These are phyloP conservation scores for Istiophorus platypterus DNA, from an alignment of 2,113 vertebrate genomes.

Conservation along the genomic window DNA sequence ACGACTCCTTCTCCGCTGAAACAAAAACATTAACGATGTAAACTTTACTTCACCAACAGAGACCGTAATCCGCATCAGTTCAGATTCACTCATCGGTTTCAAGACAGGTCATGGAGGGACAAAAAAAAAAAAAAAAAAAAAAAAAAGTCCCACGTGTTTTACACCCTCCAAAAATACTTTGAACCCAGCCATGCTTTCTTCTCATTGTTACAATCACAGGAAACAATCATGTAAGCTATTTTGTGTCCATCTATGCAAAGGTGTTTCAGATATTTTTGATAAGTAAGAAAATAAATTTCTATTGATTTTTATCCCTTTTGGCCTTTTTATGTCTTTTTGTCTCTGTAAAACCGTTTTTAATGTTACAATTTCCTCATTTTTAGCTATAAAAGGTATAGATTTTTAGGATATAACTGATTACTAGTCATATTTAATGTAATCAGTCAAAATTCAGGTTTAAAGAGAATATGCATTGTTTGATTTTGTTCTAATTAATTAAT, in stretches of 20 bases:
- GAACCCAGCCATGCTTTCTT: constrained; percentile 8
- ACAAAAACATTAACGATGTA: not conserved
- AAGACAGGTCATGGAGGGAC: too few relatives aligned
- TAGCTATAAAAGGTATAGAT: too few relatives aligned
- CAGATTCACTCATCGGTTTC: not conserved
- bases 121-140: too few relatives aligned
- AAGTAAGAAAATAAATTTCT: constrained; percentile 79
- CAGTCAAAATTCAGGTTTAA: too few relatives aligned
- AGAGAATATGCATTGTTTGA: too few relatives aligned
- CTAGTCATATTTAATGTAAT: too few relatives aligned
- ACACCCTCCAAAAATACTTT: not conserved
- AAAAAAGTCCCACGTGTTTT: not conserved
- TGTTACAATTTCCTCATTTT: too few relatives aligned
- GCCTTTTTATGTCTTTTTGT: not conserved
- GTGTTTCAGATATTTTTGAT: constrained; percentile 81
- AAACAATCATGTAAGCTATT: constrained; percentile 60
- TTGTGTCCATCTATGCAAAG: constrained; percentile 84
- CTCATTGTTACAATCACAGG: constrained; percentile 56
- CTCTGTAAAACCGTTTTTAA: too few relatives aligned
- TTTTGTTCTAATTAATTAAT: too few relatives aligned
- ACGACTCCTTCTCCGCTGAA: constrained; percentile 5
- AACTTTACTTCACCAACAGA: constrained; percentile 42
- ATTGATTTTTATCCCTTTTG: constrained; percentile 66
- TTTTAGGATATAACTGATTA: too few relatives aligned
- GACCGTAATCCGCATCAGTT: constrained; percentile 18